Conservation (phyloP, 2,113 vertebrate genomes). For the Oreotrochilus melanogaster region DNA sequence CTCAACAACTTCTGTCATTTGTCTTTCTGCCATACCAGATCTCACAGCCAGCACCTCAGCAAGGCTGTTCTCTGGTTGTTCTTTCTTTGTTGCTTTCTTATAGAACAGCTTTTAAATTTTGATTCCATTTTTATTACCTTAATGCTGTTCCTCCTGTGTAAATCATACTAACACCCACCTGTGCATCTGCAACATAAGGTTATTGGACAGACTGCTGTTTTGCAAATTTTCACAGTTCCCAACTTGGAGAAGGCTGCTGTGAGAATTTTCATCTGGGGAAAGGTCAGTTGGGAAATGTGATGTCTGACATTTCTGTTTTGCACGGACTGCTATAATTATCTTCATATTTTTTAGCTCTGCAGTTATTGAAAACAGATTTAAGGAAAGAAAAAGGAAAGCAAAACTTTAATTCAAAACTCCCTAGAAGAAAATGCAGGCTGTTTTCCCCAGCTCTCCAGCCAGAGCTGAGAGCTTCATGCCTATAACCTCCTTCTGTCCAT, state of each 20-base stretch:
- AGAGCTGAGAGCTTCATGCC: neutral
- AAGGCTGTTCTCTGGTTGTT: neutral
- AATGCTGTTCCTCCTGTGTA: neutral
- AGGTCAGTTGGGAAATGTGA: constrained; percentile 53
- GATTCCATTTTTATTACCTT: constrained; percentile 13
- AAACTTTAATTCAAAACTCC: constrained; percentile 49
- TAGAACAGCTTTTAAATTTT: neutral
- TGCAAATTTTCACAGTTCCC: constrained; percentile 43
- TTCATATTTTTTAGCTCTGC: constrained; percentile 51
- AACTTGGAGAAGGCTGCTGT: constrained; percentile 27
- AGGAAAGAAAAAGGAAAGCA: constrained; percentile 9
- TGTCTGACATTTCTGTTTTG: constrained; percentile 60
- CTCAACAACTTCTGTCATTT: neutral
- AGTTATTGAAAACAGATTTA: constrained; percentile 64
- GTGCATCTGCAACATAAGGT: neutral
- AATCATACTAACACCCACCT: constrained; percentile 26
- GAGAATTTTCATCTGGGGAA: constrained; percentile 52
- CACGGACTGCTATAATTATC: constrained; percentile 67
- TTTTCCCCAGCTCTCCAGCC: neutral
- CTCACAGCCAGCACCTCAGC: neutral
- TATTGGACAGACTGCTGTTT: neutral
- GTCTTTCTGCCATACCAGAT: neutral
- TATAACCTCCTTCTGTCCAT: neutral
- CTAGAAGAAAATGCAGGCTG: constrained; percentile 24
- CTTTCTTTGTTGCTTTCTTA: too few species aligned